A percentile compares a stretch with the other conserved stretches of the same genome.
Conservation (phyloP, 2,888 invertebrate species). For the Liposcelis brunnea region DNA sequence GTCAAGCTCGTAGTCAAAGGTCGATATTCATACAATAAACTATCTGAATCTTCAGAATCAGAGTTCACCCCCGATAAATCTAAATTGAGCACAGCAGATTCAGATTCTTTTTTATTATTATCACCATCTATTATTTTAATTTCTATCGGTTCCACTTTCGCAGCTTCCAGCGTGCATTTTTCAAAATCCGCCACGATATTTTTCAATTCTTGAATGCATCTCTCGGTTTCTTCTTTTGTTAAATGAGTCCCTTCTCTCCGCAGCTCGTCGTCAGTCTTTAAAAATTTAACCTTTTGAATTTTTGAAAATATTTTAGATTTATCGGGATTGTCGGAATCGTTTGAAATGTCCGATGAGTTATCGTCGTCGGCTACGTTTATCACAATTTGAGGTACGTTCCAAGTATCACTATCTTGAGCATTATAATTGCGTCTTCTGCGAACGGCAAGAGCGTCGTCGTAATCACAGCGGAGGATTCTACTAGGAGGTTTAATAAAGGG, state of each 20-base stretch:
- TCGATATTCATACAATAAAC: background rate
- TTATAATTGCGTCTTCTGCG: no score
- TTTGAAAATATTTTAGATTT: constrained; percentile 1
- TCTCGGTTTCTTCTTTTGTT: background rate
- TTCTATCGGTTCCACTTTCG: no score
- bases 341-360: no score
- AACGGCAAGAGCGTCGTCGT: no score
- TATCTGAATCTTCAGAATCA: background rate
- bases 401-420: no score
- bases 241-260: background rate
- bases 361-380: background rate
- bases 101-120: no score
- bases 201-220: constrained; percentile 1
- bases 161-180: background rate
- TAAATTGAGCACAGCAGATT: background rate
- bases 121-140: no score
- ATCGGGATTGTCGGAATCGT: constrained; percentile 5
- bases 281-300: background rate
- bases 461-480: no score
- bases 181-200: constrained; percentile 1
- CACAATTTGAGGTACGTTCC: background rate
- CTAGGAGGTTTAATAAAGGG: no score
- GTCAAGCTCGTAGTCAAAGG: background rate
- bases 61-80: constrained; percentile 1
- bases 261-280: background rate